phyloP scores from a whole-genome alignment of 37 sponge, comb jelly and placozoan genomes.

The Amphimedon queenslandica region DNA sequence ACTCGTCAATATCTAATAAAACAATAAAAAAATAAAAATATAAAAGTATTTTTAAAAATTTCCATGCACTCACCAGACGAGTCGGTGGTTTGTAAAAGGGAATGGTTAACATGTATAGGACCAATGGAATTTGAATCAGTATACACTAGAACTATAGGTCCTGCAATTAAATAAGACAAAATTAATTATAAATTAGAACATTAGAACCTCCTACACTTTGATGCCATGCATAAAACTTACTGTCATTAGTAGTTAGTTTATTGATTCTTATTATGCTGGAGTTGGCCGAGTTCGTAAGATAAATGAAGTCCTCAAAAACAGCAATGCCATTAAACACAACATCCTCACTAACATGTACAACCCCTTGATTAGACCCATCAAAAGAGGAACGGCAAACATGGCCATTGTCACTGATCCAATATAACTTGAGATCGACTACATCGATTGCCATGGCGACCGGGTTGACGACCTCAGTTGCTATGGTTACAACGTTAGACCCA shows the following conservation, averaged over 20 bases:
- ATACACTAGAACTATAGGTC: neutral
- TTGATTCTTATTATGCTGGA: constrained; percentile 1
- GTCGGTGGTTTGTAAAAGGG: neutral
- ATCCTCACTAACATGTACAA: neutral
- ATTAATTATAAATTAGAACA: neutral
- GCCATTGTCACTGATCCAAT: constrained; percentile 9
- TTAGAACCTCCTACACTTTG: neutral
- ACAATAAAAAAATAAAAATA: neutral
- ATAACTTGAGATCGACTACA: constrained; percentile 3
- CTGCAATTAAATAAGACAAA: neutral
- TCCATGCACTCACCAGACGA: constrained; percentile 3
- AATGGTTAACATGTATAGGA: neutral
- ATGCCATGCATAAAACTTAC: neutral
- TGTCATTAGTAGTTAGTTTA: constrained; percentile 16
- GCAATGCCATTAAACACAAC: constrained; percentile 5
- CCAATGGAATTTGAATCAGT: too few relatives aligned
- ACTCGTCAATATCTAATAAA: constrained; percentile 14
- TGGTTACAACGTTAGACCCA: neutral
- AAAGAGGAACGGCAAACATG: neutral
- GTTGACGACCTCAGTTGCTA: neutral
- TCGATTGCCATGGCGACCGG: constrained; percentile 14
- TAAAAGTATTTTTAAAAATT: too few relatives aligned
- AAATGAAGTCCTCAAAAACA: constrained; percentile 55
- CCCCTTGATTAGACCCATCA: neutral
- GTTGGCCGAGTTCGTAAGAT: neutral